Conservation (phyloP, 2,888 invertebrate genomes). For the Taphrorychus bicolor region DNA sequence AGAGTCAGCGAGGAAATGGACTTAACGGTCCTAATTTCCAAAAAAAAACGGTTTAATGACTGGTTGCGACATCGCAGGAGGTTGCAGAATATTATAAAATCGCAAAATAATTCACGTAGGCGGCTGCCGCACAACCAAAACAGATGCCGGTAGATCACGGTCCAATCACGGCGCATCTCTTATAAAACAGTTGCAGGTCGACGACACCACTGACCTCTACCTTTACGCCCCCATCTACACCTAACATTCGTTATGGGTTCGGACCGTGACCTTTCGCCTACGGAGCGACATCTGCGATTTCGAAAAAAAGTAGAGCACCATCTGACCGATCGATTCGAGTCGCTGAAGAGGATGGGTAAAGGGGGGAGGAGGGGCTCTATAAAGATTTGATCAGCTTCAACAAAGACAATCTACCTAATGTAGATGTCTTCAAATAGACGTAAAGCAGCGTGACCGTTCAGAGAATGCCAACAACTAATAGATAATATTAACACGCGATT, state of each 20-base stretch:
- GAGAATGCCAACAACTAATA: too few species aligned
- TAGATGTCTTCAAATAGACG: too few species aligned
- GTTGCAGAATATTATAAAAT: slow-evolving; percentile 38
- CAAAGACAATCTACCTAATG: too few species aligned
- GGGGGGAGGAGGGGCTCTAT: not conserved
- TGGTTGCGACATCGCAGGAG: slow-evolving; percentile 29
- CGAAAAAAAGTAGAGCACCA: slow-evolving; percentile 24
- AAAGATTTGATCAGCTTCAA: not conserved
- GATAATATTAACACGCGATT: too few species aligned
- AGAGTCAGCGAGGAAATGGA: slow-evolving; percentile 20
- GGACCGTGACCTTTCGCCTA: slow-evolving; percentile 47
- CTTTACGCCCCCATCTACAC: slow-evolving; percentile 55
- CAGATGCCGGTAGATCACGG: slow-evolving; percentile 57
- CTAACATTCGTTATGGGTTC: slow-evolving; percentile 41
- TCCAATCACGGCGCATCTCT: slow-evolving; percentile 41
- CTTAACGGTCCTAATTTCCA: slow-evolving; percentile 32
- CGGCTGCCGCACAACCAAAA: slow-evolving; percentile 41
- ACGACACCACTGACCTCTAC: slow-evolving; percentile 58
- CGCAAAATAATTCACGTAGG: slow-evolving; percentile 44
- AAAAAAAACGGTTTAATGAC: slow-evolving; percentile 35
- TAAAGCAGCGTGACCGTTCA: too few species aligned
- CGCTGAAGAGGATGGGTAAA: too few species aligned
- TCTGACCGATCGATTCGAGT: slow-evolving; percentile 1
- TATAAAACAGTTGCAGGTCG: slow-evolving; percentile 55
- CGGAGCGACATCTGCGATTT: slow-evolving; percentile 35